Base-by-base conservation (phyloP, 2,113 vertebrate species). In the Charina bottae region DNA sequence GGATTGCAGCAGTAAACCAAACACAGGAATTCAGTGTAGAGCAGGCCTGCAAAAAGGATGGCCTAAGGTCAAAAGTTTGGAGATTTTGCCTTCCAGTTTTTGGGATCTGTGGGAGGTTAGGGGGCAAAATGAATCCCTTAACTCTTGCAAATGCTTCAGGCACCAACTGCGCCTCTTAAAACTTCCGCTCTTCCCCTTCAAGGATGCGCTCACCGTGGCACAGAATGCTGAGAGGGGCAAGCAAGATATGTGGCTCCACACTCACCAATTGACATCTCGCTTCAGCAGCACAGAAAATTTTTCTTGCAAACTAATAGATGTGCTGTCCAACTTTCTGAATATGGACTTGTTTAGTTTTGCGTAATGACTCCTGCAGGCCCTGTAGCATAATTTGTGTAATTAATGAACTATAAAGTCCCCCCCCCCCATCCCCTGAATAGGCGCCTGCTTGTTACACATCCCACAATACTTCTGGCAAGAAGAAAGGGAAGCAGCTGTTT, bases 1-100 rank as follows among this genome's bases (percentile, higher is more conserved):
- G 58, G 87, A 93, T 60, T 8, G 46, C 12, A 89, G 21, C 92
- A 88, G 93, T 92, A 94, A 96, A 94, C 58, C 55, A 2, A 85
- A 86, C 59, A 85, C 68, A 42, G 26, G 55, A 42, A 60, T 83
- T 28, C 4, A 53, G 1, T 2, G 33, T 7, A 46, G 2, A 19
- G 68, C n/a, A 33, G 17, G 56, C 17, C 56, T 19, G 56, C 56
- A 7, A 59, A 2, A 19, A 37, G n/a, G 19, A 37, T 17, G 64
- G 64, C 64, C 11, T 33, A 15, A 2, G 64, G 3, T n/a, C 10
- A 28, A 64, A 64, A 28, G 26, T 64, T 64, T 64, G 62, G 62
- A 68, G 26, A 68, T 4, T 28, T n/a, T 49, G 49, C 5, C 49
- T 49, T 49, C 49, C 49, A 49, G 49, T 49, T 49, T 49, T 49